Base-by-base conservation (phyloP, 2,888 invertebrate genomes). In the Eueremaeus valkanovi region DNA sequence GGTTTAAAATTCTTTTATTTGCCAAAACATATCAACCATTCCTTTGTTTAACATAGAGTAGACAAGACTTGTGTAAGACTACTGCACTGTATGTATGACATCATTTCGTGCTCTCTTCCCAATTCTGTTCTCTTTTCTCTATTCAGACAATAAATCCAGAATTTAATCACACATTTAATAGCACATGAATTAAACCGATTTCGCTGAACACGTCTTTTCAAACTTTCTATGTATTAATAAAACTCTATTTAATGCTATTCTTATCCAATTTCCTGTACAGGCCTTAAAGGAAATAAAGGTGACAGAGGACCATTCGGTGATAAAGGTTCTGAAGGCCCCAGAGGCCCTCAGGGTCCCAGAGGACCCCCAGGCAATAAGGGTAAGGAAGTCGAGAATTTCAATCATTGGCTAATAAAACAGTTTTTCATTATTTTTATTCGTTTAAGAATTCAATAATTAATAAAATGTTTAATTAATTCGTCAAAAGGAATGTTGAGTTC, bases 311-410 rank as follows among this genome's bases (percentile, higher is more conserved):
- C 82, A 3, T 82, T 86, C 0, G 89, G 84, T 33, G 31, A 31
- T n/a, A 72, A 66, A 51, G 76, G 76, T 13, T 36, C 70, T 1
- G 51, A 49, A 68, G 75, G 75, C 18, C 42, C 45, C n/a, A 42
- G 11, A 45, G 79, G n/a, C 16, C 78, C 40, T 75, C 75, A 74
- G 1, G 82, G 82, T 33, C 78, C 79, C 5, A 79, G 81, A 72
- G 85, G 90, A 2, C 88, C 88, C 3, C 86, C 86, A 70, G 90
- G 90, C n/a, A 31, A 21, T 31, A 73, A 73, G 24, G 76, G 76
- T 76, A 42, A 8, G 36, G n/a, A n/a, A n/a, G n/a, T n/a, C n/a
- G n/a, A n/a, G n/a, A n/a, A n/a, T n/a, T n/a, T n/a, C n/a, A n/a
- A n/a, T n/a, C n/a, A n/a, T n/a, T n/a, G n/a, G n/a, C n/a, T n/a